phyloP scores from a whole-genome alignment of 2,113 vertebrate genomes.

The Lepus europaeus region DNA sequence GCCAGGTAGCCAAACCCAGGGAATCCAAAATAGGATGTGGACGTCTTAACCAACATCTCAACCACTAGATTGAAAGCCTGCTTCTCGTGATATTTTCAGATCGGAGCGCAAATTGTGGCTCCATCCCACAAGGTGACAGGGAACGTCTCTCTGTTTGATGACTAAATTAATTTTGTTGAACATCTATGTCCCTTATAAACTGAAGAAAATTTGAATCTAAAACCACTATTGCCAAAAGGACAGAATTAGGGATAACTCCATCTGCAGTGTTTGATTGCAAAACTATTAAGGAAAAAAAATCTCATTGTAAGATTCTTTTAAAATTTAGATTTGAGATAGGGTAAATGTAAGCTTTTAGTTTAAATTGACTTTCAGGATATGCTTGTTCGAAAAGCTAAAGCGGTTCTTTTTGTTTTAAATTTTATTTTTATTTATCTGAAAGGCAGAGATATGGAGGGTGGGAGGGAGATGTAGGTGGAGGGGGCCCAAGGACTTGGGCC shows the following conservation, averaged over 20 bases:
- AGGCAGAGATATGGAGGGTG: no score
- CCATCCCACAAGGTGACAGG: not conserved
- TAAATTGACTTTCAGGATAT: not conserved
- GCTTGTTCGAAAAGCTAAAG: not conserved
- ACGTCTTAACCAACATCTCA: no score
- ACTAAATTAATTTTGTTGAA: not conserved
- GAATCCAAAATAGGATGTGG: no score
- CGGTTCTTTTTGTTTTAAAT: not conserved
- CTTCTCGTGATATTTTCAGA: no score
- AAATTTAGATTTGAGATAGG: not conserved
- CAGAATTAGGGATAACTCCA: not conserved
- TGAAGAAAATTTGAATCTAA: slow-evolving; percentile 35
- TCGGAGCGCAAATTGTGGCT: not conserved
- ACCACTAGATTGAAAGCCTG: no score
- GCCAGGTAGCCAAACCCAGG: no score
- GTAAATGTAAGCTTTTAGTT: not conserved
- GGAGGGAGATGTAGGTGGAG: no score
- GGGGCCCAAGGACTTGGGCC: no score
- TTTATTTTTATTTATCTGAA: no score
- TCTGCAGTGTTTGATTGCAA: not conserved
- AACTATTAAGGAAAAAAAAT: not conserved
- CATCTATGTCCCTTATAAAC: not conserved
- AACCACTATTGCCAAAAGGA: not conserved
- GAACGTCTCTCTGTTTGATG: not conserved
- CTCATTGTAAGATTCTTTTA: not conserved